phyloP scores from a whole-genome alignment of 2,888 invertebrate species.

The Philaethria dido region DNA sequence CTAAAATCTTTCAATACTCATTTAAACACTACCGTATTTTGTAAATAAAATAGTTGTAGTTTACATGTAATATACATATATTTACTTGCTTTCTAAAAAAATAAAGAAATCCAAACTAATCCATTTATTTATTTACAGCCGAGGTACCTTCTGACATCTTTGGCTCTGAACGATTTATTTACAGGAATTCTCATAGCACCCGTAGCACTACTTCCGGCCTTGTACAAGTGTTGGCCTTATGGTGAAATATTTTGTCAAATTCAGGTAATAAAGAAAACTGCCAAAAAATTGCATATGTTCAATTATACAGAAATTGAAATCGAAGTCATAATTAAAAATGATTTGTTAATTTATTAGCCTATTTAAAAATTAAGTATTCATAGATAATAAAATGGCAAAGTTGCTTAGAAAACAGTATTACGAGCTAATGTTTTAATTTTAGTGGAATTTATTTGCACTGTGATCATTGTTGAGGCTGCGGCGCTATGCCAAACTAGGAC shows the following conservation, averaged over 20 bases:
- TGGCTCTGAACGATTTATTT: conserved; percentile 94
- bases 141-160: conserved; percentile 92
- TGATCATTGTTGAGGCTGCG: too few species aligned
- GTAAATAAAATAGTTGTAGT: too few species aligned
- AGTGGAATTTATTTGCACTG: too few species aligned
- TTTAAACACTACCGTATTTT: too few species aligned
- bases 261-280: conserved; percentile 84
- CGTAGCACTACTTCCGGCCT: conserved; percentile 91
- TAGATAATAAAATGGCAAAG: too few species aligned
- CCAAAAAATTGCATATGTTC: background rate
- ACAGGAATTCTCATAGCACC: conserved; percentile 94
- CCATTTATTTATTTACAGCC: conserved; percentile 80
- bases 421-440: too few species aligned
- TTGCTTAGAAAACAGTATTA: too few species aligned
- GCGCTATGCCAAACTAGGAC: too few species aligned
- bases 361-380: too few species aligned
- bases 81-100: too few species aligned
- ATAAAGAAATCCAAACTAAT: background rate
- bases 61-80: too few species aligned
- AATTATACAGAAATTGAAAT: background rate
- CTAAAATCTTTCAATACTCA: too few species aligned
- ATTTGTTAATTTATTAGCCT: background rate
- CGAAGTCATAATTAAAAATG: background rate
- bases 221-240: conserved; percentile 95
- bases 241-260: conserved; percentile 95